These are phyloP conservation scores for Pemphredon lugubris DNA, from an alignment of 2,888 invertebrate species.

Conservation along the genomic window DNA sequence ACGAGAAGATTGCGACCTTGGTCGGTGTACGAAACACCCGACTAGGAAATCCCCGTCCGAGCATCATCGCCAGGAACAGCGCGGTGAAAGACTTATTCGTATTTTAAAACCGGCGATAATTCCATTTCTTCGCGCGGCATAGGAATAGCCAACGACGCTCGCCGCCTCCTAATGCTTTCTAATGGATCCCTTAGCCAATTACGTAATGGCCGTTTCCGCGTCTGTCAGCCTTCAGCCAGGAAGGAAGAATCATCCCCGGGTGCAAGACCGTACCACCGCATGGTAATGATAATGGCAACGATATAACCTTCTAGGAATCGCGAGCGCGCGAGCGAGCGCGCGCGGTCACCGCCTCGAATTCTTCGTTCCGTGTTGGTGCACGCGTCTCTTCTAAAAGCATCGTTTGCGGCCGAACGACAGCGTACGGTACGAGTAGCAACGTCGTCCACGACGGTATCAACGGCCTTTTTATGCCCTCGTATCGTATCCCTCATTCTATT, in stretches of 20 bases:
- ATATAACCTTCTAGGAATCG: constrained; percentile 59
- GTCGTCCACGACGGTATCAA: constrained; percentile 10
- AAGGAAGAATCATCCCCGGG: constrained; percentile 24
- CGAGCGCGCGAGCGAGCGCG: too few species aligned
- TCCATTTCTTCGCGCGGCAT: constrained; percentile 44
- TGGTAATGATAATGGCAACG: constrained; percentile 66
- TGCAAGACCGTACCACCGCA: constrained; percentile 27
- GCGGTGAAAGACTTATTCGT: constrained; percentile 24
- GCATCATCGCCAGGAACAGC: constrained; percentile 14
- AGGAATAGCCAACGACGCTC: constrained; percentile 24
- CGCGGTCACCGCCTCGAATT: constrained; percentile 37
- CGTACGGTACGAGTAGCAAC: constrained; percentile 3
- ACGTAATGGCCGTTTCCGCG: constrained; percentile 53
- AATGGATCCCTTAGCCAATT: constrained; percentile 58
- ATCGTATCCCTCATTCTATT: constrained; percentile 26
- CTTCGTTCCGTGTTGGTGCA: constrained; percentile 18
- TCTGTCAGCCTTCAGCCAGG: constrained; percentile 22
- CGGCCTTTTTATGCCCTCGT: not conserved
- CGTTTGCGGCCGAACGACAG: not conserved
- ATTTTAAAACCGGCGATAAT: constrained; percentile 49
- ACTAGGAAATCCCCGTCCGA: constrained; percentile 18
- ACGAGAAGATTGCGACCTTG: constrained; percentile 55
- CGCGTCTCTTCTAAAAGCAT: not conserved
- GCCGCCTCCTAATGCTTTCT: constrained; percentile 54
- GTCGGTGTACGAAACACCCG: constrained; percentile 25